phyloP scores from a whole-genome alignment of 2,113 vertebrate genomes.

The Rhinolophus ferrumequinum region DNA sequence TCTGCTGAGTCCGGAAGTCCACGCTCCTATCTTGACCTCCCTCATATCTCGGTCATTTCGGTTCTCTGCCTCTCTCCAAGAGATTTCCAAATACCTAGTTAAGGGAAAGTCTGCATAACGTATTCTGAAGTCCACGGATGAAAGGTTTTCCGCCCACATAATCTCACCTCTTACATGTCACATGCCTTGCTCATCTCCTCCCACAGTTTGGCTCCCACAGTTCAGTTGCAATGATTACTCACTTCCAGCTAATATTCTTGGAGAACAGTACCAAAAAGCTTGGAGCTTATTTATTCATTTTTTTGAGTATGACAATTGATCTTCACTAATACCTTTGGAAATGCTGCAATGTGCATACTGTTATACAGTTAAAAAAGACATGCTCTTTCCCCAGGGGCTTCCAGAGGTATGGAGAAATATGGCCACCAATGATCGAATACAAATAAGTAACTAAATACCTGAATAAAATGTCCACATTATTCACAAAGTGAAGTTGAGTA shows the following conservation, averaged over 20 bases:
- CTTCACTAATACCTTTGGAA: slow-evolving; percentile 15
- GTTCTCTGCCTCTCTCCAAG: neutral
- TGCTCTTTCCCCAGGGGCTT: neutral
- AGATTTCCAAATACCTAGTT: neutral
- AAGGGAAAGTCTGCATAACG: neutral
- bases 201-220: neutral
- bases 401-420: neutral
- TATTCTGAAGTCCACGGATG: neutral
- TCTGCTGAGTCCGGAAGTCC: neutral
- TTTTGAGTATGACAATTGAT: slow-evolving; percentile 1
- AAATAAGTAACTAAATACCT: neutral
- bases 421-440: neutral
- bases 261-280: neutral
- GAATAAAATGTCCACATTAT: slow-evolving; percentile 2
- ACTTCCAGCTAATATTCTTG: neutral
- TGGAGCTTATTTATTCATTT: neutral
- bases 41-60: neutral
- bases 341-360: neutral
- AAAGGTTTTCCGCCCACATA: neutral
- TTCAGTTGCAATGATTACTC: neutral
- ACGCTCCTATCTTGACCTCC: neutral
- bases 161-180: slow-evolving; percentile 1
- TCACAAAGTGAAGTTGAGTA: neutral
- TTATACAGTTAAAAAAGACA: neutral
- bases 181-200: neutral